Percentiles rank a stretch among this genome's conserved stretches.
These are phyloP conservation scores for Arvicanthis niloticus DNA, from an alignment of 2,113 vertebrate species.

Conservation along the genomic window DNA sequence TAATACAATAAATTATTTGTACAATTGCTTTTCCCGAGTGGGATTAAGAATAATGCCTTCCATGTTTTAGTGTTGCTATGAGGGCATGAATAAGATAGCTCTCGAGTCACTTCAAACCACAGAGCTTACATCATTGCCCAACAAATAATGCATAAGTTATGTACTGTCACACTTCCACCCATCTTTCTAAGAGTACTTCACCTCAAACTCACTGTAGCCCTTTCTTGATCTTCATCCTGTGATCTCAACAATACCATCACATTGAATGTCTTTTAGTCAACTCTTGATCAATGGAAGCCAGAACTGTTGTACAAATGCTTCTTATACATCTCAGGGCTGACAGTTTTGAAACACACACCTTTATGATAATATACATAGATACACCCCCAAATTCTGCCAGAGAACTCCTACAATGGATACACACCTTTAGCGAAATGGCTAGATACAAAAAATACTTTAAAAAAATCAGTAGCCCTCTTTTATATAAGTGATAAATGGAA, in stretches of 20 bases:
- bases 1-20: background rate
- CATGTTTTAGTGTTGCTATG: background rate
- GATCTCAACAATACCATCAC: conserved; percentile 1
- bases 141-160: background rate
- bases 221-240: background rate
- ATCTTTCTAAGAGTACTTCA: background rate
- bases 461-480: too few species aligned
- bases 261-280: background rate
- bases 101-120: background rate
- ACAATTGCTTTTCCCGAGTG: background rate
- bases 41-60: background rate
- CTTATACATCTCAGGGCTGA: background rate
- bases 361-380: background rate
- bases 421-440: too few species aligned
- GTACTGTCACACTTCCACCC: background rate
- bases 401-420: too few species aligned
- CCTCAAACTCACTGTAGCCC: background rate
- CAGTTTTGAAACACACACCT: background rate
- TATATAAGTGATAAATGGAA: too few species aligned
- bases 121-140: background rate
- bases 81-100: background rate
- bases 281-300: background rate
- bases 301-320: conserved; percentile 4
- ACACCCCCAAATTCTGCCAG: too few species aligned
- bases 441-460: too few species aligned